Base-by-base conservation (phyloP, 2,888 invertebrate genomes). In the Chesias legatella region DNA sequence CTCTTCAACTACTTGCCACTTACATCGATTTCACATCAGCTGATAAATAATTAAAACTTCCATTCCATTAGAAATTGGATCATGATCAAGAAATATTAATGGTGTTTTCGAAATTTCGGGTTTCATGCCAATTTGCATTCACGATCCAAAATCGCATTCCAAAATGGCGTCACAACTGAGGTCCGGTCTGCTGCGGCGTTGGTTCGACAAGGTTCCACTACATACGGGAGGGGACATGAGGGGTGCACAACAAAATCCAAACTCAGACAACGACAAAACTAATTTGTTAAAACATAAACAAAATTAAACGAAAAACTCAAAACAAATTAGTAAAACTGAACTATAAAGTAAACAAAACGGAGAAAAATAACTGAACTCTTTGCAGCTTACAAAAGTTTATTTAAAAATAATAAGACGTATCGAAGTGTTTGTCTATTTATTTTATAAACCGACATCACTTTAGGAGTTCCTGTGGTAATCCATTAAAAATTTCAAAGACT, bases 181-280 rank as follows among this genome's bases (percentile, higher is more conserved):
- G 31, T 33, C 34, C 46, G 41, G 33, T 38, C 30, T 48, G 43
- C 34, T 29, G 43, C 43, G 37, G 35, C 43, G 41, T 33, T 37
- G 38, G 24, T 38, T 41, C 35, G 44, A 37, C 33, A 43, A 37
- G 43, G 28, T 33, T 38, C 34, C 52, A 42, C 59, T 61, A 61
- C 48, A 52, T 64, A 65, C 56, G 53, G 71, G 45, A 45, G 10
- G 69, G 61, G 35, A 35, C 24, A 42, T 68, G 74, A 60, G 63
- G 64, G 68, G 76, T 76, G 79, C 79, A 70, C 65, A 67, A 73
- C 75, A 67, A 78, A 17, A 73, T 73, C 75, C 74, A 73, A 73
- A 69, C 64, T 72, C 67, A 66, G 67, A 66, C 63, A 63, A 60
- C 62, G 53, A 63, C 58, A 53, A 59, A 60, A 67, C 54, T 57